Conservation (phyloP, 2,797 vertebrate genomes). For the Gila robusta region DNA sequence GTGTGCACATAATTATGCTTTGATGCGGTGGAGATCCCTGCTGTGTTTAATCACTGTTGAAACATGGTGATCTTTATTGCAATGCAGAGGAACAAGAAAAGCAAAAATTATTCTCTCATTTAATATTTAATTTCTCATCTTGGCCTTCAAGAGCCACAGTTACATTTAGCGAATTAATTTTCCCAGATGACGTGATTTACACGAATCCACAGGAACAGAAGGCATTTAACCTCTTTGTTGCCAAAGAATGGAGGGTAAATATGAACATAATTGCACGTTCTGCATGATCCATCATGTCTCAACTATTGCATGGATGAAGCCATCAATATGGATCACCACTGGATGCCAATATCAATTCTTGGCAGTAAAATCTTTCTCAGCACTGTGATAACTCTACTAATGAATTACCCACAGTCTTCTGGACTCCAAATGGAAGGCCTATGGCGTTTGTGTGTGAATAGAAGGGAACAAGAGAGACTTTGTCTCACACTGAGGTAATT, state of each 20-base stretch:
- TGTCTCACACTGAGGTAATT: constrained; percentile 21
- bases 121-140: constrained; percentile 33
- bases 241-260: constrained; percentile 33
- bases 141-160: constrained; percentile 28
- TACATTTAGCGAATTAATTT: constrained; percentile 34
- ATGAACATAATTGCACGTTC: constrained; percentile 13
- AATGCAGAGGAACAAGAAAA: constrained; percentile 40
- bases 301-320: constrained; percentile 18
- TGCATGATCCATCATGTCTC: constrained; percentile 30
- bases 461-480: neutral
- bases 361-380: constrained; percentile 34
- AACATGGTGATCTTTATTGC: constrained; percentile 43
- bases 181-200: constrained; percentile 27
- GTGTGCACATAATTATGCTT: constrained; percentile 47
- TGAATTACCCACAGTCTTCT: constrained; percentile 37
- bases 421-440: constrained; percentile 21
- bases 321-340: constrained; percentile 38
- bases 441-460: constrained; percentile 1
- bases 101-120: constrained; percentile 1
- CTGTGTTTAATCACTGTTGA: constrained; percentile 49
- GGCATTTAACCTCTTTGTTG: constrained; percentile 43
- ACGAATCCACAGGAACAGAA: constrained; percentile 43
- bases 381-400: constrained; percentile 43
- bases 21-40: constrained; percentile 58
- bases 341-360: constrained; percentile 42